Evolutionary conservation across 2,888 invertebrate genomes (phyloP), one percentile per base, ranked within the genome.

Genomic region (Thecophora atra): DNA sequence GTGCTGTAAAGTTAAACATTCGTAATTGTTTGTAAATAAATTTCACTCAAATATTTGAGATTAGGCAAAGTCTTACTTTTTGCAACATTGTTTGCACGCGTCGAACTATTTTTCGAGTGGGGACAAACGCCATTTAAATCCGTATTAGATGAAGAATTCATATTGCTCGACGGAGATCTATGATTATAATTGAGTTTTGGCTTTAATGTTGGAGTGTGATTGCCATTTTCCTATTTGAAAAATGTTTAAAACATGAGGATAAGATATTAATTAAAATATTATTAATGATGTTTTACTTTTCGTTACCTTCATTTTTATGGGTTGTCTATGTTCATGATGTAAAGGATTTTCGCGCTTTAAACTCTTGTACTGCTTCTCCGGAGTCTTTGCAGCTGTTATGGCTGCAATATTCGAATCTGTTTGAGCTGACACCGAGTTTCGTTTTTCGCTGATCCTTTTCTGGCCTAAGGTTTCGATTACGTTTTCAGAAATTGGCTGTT

Each of bases 51-150:
- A n/a, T 6, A 6, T 37, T 37, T n/a, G n/a, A n/a, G n/a, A n/a
- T n/a, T n/a, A n/a, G n/a, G n/a, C n/a, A n/a, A n/a, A n/a, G n/a
- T n/a, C 78, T 78, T 75, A 85, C 85, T 84, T 75, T 85, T 84
- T 3, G 79, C 74, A 3, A 82, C 77, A 47, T 82, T 84, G 74
- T 82, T 84, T 56, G 85, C 82, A 19, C 76, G 79, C 75, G 37
- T 37, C 37, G 47, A 17, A 44, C 15, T 64, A 26, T 24, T 26
- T 13, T 64, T 64, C n/a, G 47, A 26, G 70, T 83, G 83, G 2
- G 83, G 82, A 74, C 87, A 87, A n/a, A 80, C 80, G 73, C 83
- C 85, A 75, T 85, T 87, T 30, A 87, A 75, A 75, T 87, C 87
- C 65, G 81, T 83, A 73, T 82, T 86, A 8, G 87, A 87, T 24